A percentile compares a stretch with the other conserved stretches of the same genome.
Conservation (phyloP, 2,888 invertebrate species). For the Maniola hyperantus region DNA sequence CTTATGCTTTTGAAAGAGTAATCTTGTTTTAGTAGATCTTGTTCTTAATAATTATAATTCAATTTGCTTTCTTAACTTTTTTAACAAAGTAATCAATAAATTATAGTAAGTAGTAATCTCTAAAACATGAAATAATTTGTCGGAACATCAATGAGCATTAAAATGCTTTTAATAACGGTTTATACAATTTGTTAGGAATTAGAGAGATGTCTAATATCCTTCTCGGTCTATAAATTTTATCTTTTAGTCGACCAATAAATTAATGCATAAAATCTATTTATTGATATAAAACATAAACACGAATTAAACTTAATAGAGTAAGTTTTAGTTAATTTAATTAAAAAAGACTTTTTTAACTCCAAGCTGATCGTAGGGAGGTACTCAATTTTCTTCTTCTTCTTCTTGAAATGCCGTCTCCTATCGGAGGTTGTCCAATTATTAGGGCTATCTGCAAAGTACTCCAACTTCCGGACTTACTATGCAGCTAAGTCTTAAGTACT, state of each 20-base stretch:
- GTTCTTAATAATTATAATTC: neutral
- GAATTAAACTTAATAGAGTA: no score
- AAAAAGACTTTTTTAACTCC: no score
- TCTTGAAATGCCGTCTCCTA: no score
- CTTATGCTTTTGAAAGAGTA: neutral
- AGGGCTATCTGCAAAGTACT: no score
- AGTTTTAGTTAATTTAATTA: neutral
- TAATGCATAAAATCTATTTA: no score
- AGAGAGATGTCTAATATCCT: neutral
- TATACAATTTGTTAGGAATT: constrained; percentile 4
- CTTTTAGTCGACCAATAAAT: neutral
- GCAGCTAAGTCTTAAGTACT: no score
- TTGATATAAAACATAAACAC: no score
- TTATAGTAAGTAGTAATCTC: neutral
- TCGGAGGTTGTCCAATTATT: no score
- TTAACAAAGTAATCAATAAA: neutral
- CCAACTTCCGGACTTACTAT: no score
- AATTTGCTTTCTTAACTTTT: neutral
- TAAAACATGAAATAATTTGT: neutral
- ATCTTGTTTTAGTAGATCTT: neutral
- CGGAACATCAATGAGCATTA: neutral
- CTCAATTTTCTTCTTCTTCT: no score
- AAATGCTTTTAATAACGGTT: neutral
- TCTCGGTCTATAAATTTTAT: neutral
- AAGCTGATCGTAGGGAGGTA: no score